These are phyloP conservation scores for Malachius bipustulatus DNA, from an alignment of 2,888 invertebrate species.

Conservation along the genomic window DNA sequence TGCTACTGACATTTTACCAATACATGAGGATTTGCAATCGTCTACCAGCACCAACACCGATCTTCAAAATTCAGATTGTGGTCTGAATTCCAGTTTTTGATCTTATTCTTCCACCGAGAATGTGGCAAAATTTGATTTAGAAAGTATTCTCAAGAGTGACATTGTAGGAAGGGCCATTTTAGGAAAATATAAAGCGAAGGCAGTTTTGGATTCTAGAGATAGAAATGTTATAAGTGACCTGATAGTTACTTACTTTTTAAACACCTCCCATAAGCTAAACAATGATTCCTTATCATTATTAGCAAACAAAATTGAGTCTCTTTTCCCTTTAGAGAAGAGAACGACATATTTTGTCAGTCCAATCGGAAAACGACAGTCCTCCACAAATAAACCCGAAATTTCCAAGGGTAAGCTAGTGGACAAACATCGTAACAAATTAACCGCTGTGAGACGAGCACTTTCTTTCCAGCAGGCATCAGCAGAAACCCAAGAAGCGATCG, in stretches of 20 bases:
- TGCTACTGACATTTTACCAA: too few relatives aligned
- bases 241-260: slow-evolving; percentile 5
- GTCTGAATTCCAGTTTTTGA: too few relatives aligned
- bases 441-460: slow-evolving; percentile 8
- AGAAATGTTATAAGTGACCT: slow-evolving; percentile 5
- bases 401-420: slow-evolving; percentile 7
- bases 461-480: too few relatives aligned
- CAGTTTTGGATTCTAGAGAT: slow-evolving; percentile 5
- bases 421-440: slow-evolving; percentile 8
- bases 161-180: slow-evolving; percentile 7
- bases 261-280: slow-evolving; percentile 5
- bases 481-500: too few relatives aligned
- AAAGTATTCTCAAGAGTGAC: background rate
- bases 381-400: slow-evolving; percentile 5
- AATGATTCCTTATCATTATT: slow-evolving; percentile 6
- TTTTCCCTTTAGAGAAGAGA: slow-evolving; percentile 5
- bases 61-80: slow-evolving; percentile 4
- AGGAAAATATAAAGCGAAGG: background rate
- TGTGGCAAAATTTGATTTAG: slow-evolving; percentile 1
- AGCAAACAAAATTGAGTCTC: slow-evolving; percentile 6
- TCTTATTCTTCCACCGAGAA: slow-evolving; percentile 1
- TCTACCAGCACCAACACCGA: slow-evolving; percentile 5
- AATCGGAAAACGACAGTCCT: slow-evolving; percentile 4
- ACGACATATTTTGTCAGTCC: slow-evolving; percentile 7
- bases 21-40: too few relatives aligned